These are phyloP conservation scores for Sicus ferrugineus DNA, from an alignment of 2,888 invertebrate genomes.

Conservation along the genomic window DNA sequence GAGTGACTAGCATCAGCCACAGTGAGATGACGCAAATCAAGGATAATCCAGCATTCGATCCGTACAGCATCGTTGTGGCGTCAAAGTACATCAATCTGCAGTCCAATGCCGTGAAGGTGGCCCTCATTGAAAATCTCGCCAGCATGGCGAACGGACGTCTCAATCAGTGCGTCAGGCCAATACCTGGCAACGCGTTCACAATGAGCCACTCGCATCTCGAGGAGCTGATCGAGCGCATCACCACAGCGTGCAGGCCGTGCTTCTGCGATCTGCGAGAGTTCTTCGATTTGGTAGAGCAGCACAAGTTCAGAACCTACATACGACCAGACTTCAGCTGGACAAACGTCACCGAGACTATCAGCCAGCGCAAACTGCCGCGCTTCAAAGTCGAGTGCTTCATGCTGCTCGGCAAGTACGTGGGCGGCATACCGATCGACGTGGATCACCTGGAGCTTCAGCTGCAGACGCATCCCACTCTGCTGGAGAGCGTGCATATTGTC, in stretches of 20 bases:
- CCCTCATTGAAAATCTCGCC: conserved; percentile 36
- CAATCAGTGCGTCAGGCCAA: conserved; percentile 16
- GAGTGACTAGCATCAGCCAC: conserved; percentile 40
- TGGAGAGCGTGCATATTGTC: conserved; percentile 38
- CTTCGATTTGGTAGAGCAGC: conserved; percentile 39
- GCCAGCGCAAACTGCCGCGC: background rate
- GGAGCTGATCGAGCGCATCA: conserved; percentile 38
- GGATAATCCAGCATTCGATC: conserved; percentile 34
- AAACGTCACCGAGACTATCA: background rate
- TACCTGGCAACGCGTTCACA: too few species aligned
- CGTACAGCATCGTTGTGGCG: conserved; percentile 40
- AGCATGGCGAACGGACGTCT: conserved; percentile 33
- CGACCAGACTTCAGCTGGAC: conserved; percentile 42
- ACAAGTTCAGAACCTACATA: conserved; percentile 39
- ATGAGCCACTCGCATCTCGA: background rate
- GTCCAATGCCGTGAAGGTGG: conserved; percentile 34
- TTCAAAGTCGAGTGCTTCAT: conserved; percentile 41
- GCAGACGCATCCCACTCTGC: conserved; percentile 33
- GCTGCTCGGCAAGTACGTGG: conserved; percentile 40
- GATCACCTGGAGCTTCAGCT: conserved; percentile 35
- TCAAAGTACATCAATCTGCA: conserved; percentile 41
- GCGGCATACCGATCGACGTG: conserved; percentile 35
- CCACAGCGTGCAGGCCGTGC: conserved; percentile 28
- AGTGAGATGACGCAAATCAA: conserved; percentile 37
- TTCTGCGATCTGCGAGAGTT: conserved; percentile 34